Evolutionary conservation across 2,113 vertebrate species (phyloP).

Genomic region (Sphyrna mokarran): DNA sequence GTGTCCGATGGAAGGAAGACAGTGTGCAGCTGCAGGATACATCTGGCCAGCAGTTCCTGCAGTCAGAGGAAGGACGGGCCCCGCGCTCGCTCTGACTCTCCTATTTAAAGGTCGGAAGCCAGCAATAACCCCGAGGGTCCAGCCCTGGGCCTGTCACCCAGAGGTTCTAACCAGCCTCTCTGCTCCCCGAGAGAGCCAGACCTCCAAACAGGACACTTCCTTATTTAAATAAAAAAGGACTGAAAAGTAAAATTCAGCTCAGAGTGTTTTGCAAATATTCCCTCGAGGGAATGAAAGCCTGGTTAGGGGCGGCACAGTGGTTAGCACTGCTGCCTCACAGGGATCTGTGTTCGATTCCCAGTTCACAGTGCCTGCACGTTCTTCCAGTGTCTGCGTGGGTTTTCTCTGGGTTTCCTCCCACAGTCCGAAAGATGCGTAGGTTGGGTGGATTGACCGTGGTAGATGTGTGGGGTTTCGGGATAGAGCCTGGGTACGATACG

Average conservation of each 20-base stretch:
- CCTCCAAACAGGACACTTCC: background rate
- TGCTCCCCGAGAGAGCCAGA: background rate
- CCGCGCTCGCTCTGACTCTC: background rate
- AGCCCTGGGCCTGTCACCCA: background rate
- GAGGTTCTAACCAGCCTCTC: background rate
- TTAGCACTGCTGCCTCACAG: no score
- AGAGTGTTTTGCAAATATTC: background rate
- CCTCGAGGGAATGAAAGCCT: background rate
- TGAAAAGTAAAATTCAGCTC: background rate
- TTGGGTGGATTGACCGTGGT: no score
- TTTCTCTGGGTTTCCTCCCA: no score
- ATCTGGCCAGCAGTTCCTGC: constrained; percentile 21
- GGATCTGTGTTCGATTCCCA: no score
- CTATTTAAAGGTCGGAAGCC: background rate
- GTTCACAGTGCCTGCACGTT: no score
- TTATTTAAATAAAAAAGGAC: background rate
- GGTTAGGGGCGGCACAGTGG: background rate
- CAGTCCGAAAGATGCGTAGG: no score
- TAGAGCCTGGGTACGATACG: no score
- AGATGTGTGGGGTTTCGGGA: no score
- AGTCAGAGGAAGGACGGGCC: background rate
- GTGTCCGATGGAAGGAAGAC: background rate
- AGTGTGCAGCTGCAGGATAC: constrained; percentile 10
- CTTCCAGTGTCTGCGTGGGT: no score
- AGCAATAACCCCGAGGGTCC: background rate